A percentile compares a stretch with the other conserved stretches of the same genome.
Evolutionary conservation across 2,797 vertebrate genomes (phyloP).

Genomic region (Xyrichtys novacula): DNA sequence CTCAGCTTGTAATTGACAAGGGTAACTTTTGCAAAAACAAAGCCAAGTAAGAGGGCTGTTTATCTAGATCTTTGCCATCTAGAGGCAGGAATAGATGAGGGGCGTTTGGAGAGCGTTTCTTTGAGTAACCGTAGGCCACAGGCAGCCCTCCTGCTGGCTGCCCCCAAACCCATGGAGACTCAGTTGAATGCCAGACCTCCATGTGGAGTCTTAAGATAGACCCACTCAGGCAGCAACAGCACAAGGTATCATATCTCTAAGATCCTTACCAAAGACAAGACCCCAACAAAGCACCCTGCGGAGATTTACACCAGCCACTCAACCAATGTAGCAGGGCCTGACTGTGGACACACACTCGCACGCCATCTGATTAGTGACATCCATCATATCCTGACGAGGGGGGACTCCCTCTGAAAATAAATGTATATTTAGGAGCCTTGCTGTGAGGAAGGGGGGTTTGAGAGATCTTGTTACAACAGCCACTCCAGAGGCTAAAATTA

Average conservation of each 20-base stretch:
- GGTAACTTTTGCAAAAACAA: conserved; percentile 43
- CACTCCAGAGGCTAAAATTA: conserved; percentile 86
- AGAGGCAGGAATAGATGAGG: conserved; percentile 73
- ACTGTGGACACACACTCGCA: conserved; percentile 72
- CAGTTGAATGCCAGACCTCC: conserved; percentile 84
- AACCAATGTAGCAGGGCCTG: conserved; percentile 57
- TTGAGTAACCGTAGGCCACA: conserved; percentile 76
- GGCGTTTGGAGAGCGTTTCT: conserved; percentile 68
- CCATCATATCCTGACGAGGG: conserved; percentile 82
- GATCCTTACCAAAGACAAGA: conserved; percentile 81
- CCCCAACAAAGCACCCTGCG: conserved; percentile 65
- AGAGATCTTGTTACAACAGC: conserved; percentile 83
- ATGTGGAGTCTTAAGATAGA: conserved; percentile 85
- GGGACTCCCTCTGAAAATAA: conserved; percentile 83
- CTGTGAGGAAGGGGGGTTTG: conserved; percentile 53
- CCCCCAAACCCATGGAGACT: conserved; percentile 77
- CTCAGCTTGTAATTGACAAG: conserved; percentile 32
- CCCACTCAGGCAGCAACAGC: conserved; percentile 80
- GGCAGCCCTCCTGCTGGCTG: conserved; percentile 71
- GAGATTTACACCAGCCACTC: conserved; percentile 74
- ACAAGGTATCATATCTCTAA: conserved; percentile 80
- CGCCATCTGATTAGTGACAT: conserved; percentile 81
- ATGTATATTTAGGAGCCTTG: conserved; percentile 80
- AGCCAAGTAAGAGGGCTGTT: conserved; percentile 66
- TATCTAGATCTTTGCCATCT: conserved; percentile 73